Evolutionary conservation across 2,797 vertebrate species (phyloP), one percentile per base, ranked within the genome.

Genomic region (Dryobates pubescens): DNA sequence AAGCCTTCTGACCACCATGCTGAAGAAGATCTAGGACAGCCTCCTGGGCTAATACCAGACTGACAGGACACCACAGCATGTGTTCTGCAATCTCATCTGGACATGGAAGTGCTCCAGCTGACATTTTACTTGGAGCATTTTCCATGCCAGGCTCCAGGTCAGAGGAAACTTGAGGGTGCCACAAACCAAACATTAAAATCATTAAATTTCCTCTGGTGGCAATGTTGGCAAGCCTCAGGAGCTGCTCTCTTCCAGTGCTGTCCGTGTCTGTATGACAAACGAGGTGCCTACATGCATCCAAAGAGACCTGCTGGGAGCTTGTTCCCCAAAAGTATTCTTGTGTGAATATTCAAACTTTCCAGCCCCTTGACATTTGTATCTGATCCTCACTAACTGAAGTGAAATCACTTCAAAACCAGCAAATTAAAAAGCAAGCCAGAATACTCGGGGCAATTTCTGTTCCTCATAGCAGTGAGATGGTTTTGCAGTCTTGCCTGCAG

Each of bases 221-320:
- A 38, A 38, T 38, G 16, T 19, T 74, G 23, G 10, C 0, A 0
- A 77, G 32, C 32, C 2, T 77, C 14, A 5, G 49, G 43, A 59
- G 23, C 51, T 49, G 45, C 18, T 85, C 54, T 74, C 11, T 61
- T 70, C 54, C 59, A 57, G 5, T 2, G 0, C 22, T 38, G 38
- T 11, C 23, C 51, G 47, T 6, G 9, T 54, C 58, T 75, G 38
- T 51, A 34, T 5, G 2, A 45, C 1, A 8, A 30, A 47, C 18
- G 32, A 81, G 13, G 29, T 67, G 27, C 34, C 23, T 24, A 36
- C 56, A 34, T 5, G 2, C 1, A 0, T 29, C 41, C 30, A 43
- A 45, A 41, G 57, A 82, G 30, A 70, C 18, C 11, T 56, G 16
- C 29, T 26, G n/a, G 56, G 58, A 13, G 14, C 36, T 86, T 54